phyloP scores from a whole-genome alignment of 1,140 invertebrate genomes.

The Bemisia tabaci region DNA sequence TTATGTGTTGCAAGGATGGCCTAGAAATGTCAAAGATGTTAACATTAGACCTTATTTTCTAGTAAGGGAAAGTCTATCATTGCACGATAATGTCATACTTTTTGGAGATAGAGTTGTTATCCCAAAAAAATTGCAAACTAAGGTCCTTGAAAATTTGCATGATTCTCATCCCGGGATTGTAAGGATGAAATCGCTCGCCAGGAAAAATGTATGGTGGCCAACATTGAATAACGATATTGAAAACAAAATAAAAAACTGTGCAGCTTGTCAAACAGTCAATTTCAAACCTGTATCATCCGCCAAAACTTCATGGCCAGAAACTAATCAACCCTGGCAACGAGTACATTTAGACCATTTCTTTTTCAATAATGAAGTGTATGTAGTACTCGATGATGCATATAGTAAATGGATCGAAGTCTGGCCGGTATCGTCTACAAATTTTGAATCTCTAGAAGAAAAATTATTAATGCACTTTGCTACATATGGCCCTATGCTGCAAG shows the following conservation, averaged over 20 bases:
- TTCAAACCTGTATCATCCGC: slow-evolving; percentile 2
- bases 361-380: slow-evolving; percentile 26
- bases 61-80: slow-evolving; percentile 18
- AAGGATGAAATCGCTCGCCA: slow-evolving; percentile 35
- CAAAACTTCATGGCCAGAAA: slow-evolving; percentile 8
- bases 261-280: slow-evolving; percentile 3
- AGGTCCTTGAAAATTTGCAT: slow-evolving; percentile 30
- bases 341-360: slow-evolving; percentile 32
- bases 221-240: slow-evolving; percentile 33
- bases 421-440: slow-evolving; percentile 9
- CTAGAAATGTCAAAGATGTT: too few species aligned
- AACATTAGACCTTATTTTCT: too few species aligned
- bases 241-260: slow-evolving; percentile 12
- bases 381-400: slow-evolving; percentile 33
- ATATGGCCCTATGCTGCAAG: too few species aligned
- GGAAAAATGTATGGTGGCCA: slow-evolving; percentile 34
- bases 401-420: slow-evolving; percentile 34
- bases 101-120: slow-evolving; percentile 25
- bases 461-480: too few species aligned
- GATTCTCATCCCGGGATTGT: slow-evolving; percentile 32
- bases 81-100: slow-evolving; percentile 18
- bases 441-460: too few species aligned
- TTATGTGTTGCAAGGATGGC: too few species aligned
- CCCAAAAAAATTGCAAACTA: slow-evolving; percentile 19
- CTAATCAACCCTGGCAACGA: slow-evolving; percentile 12